Base-by-base conservation (phyloP, 2,888 invertebrate species). In the Fabriciana adippe region DNA sequence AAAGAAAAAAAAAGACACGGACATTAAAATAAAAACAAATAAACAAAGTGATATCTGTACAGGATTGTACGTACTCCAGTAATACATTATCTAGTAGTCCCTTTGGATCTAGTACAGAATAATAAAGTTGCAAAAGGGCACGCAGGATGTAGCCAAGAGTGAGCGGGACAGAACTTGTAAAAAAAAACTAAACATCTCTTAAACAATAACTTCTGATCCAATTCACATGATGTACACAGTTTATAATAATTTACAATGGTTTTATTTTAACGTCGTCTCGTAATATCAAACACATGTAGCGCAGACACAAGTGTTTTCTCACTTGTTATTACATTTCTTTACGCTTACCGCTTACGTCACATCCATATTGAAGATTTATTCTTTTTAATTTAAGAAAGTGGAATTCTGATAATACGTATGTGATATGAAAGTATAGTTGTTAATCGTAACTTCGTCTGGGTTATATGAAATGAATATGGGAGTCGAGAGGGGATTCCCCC, bases 311-410 rank as follows among this genome's bases (percentile, higher is more conserved):
- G 45, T 65, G 59, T 65, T 60, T 48, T 59, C 65, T 45, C 51
- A 21, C 54, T 65, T 65, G 53, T 59, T 65, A 53, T 65, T 61
- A 61, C 61, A 61, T 61, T 61, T n/a, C n/a, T n/a, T n/a, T n/a
- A n/a, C n/a, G n/a, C 61, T 61, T 61, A 15, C 18, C 61, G 35
- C 21, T 53, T 53, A 53, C 61, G 61, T 61, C 61, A 61, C 11
- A 35, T 41, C 8, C 53, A 53, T 61, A 61, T 61, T 61, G 35
- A 8, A 41, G 35, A 53, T 61, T 53, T 41, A 61, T 61, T 61
- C 35, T 61, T 61, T 61, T 61, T 51, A 60, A 61, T 61, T 53
- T 41, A 11, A 21, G 61, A 61, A 61, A 53, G 61, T 61, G 18
- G 14, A 15, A 35, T 31, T 59, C 16, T 31, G 16, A 18, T 31